Evolutionary conservation across 2,113 vertebrate species (phyloP).

Genomic region (Xiphophorus maculatus): DNA sequence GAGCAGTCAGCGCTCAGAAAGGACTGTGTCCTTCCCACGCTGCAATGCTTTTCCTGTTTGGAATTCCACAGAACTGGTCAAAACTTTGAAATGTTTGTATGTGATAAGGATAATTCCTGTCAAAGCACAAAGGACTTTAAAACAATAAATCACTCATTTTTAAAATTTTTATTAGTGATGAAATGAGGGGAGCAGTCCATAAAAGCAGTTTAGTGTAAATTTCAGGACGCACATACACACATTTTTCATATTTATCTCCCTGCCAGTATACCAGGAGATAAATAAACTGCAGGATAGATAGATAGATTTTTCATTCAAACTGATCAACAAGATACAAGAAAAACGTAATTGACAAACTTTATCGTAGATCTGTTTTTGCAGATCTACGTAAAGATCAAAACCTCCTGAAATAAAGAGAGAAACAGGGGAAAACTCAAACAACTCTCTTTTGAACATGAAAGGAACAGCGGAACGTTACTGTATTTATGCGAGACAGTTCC

Average conservation of each 20-base stretch:
- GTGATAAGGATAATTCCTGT: slow-evolving; percentile 47
- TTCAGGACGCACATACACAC: neutral
- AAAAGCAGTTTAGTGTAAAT: neutral
- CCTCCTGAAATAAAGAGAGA: neutral
- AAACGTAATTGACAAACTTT: neutral
- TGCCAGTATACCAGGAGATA: neutral
- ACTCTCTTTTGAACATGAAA: neutral
- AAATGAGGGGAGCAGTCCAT: neutral
- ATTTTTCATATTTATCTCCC: neutral
- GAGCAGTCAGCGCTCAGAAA: slow-evolving; percentile 11
- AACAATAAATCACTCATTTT: neutral
- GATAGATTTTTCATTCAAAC: neutral
- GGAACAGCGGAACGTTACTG: neutral
- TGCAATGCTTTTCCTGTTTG: slow-evolving; percentile 67
- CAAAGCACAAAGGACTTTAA: neutral
- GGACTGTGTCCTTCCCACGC: slow-evolving; percentile 34
- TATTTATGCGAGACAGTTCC: neutral
- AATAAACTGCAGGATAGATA: neutral
- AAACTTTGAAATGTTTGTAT: slow-evolving; percentile 30
- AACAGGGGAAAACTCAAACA: neutral
- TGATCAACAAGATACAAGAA: neutral
- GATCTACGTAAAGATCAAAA: neutral
- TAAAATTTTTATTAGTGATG: neutral
- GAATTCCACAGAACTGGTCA: slow-evolving; percentile 50
- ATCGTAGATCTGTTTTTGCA: neutral